Evolutionary conservation across 1,140 invertebrate species (phyloP).

Genomic region (Heliconius eleuchia): DNA sequence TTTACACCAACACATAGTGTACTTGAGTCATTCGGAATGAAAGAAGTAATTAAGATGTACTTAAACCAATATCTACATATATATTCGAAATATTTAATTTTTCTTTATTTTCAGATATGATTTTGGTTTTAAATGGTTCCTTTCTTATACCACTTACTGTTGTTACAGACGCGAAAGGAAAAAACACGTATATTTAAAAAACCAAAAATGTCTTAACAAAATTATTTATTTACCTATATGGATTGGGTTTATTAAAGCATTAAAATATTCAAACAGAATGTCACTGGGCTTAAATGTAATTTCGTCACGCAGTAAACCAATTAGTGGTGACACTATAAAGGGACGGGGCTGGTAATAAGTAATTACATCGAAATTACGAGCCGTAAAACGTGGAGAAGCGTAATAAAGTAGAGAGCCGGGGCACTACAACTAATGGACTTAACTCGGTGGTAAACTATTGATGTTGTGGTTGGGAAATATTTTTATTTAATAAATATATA

Average conservation of each 20-base stretch:
- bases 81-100: too few relatives aligned
- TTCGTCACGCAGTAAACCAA: slow-evolving; percentile 8
- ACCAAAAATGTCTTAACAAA: neutral
- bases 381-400: neutral
- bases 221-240: neutral
- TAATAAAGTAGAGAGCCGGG: neutral
- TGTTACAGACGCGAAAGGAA: too few relatives aligned
- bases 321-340: slow-evolving; percentile 1
- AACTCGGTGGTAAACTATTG: neutral
- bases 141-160: too few relatives aligned
- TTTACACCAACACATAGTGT: too few relatives aligned
- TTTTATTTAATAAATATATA: too few relatives aligned
- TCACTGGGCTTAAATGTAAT: slow-evolving; percentile 1
- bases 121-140: too few relatives aligned
- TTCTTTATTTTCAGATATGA: too few relatives aligned
- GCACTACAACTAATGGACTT: neutral
- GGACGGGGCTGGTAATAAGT: neutral
- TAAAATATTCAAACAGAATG: neutral
- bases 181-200: too few relatives aligned
- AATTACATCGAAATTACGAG: slow-evolving; percentile 14
- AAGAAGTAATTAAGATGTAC: too few relatives aligned
- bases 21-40: too few relatives aligned
- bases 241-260: neutral
- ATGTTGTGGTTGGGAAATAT: too few relatives aligned
- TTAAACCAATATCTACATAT: too few relatives aligned